Base-by-base conservation (phyloP, 2,888 invertebrate genomes). In the Augiades crinisus region DNA sequence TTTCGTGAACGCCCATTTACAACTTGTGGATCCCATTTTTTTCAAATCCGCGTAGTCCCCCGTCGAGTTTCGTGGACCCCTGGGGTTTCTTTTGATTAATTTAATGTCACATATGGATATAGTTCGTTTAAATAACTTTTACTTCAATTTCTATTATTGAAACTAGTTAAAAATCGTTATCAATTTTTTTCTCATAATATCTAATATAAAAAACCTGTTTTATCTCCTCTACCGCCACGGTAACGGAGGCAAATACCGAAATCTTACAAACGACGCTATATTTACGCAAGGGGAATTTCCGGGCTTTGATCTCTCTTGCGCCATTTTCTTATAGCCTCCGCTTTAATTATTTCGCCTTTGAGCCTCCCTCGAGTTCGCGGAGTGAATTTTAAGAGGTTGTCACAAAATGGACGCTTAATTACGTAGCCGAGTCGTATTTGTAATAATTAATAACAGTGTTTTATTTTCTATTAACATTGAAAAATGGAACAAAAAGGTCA, bases 281-380 rank as follows among this genome's bases (percentile, higher is more conserved):
- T 81, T 80, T 75, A 78, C 72, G 70, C 68, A 68, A 75, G 77
- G 78, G 78, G 76, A 75, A 76, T 75, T 78, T 75, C 68, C 66
- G 66, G 68, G 68, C 85, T 88, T 88, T 87, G 87, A 88, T 88
- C 79, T 79, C 71, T 67, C 68, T 74, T 70, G 71, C 74, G 71
- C 72, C 78, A 79, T 83, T 84, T 84, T 85, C 83, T 86, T 84
- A 78, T 76, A 72, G 75, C 78, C 78, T 75, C 73, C 68, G 73
- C 79, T 81, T 83, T 88, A 88, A 88, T 88, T 87, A 88, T 88
- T 86, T 85, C 76, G 78, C 83, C 80, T 85, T 81, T 81, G 80
- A 82, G 78, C 75, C 72, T 70, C 78, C 75, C 78, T 65, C 62
- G 59, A 58, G 70, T 68, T 72, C 79, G 81, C 69, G 78, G 73